Evolutionary conservation across 1,140 invertebrate species (phyloP), one percentile per base, ranked within the genome.

Genomic region (Antheraea pernyi): DNA sequence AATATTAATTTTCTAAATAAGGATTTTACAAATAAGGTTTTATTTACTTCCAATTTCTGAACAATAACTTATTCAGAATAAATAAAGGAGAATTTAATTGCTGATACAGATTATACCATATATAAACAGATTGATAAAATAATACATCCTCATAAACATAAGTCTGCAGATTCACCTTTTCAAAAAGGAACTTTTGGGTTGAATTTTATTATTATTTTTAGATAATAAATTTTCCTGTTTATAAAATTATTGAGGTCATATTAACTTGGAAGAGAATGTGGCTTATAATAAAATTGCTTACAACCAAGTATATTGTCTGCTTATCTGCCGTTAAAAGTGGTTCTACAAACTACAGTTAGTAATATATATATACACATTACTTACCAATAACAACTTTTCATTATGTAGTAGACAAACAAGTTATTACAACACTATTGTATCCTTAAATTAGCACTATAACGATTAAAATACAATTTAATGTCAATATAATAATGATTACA

Each of bases 391-490:
- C 61, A 63, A 36, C 16, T 36, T 9, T 30, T 30, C 61, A 63
- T 63, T 37, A 18, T 37, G 37, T 18, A 37, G 37, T 60, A 22
- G 4, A 37, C 16, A 22, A 30, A 61, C 30, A 37, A 63, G 37
- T 63, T 36, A 42, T 42, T 36, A 63, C 46, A 61, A 63, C 61
- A 37, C 30, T 63, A 63, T 36, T 18, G 9, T 63, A 63, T 37
- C 61, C 61, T 63, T 63, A 63, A 30, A 77, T 77, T 80, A 73
- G 16, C 78, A 85, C 80, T 69, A 79, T 74, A 83, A 82, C 75
- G 77, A 76, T 73, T 81, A 79, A 69, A 74, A 73, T 73, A 85
- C 76, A 82, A 72, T 72, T 81, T 53, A n/a, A 53, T 53, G 46
- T 53, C 46, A 16, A 53, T 53, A 16, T 16, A 19, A 22, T 60